A percentile compares a stretch with the other conserved stretches of the same genome.
Evolutionary conservation across 1,140 invertebrate species (phyloP).

Genomic region (Babylonia areolata): DNA sequence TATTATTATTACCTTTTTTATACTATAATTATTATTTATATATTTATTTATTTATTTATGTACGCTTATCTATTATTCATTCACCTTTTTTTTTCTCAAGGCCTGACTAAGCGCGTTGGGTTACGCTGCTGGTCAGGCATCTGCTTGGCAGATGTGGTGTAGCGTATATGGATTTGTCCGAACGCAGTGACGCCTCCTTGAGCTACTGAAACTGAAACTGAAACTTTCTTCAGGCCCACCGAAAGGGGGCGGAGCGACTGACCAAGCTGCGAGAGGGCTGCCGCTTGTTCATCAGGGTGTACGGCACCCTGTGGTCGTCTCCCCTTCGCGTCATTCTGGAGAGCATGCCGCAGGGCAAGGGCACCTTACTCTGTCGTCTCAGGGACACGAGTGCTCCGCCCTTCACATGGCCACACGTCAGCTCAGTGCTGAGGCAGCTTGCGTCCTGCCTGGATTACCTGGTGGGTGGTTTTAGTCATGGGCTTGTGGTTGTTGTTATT

Average conservation of each 20-base stretch:
- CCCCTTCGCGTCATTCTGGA: background rate
- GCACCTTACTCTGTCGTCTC: background rate
- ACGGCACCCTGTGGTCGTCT: background rate
- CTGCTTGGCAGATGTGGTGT: too few species aligned
- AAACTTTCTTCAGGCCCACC: background rate
- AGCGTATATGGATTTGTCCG: too few species aligned
- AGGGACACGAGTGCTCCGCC: background rate
- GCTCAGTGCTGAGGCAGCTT: background rate
- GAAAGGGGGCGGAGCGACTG: background rate
- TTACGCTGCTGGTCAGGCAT: too few species aligned
- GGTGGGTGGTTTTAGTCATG: background rate
- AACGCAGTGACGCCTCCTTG: too few species aligned
- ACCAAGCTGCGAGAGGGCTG: background rate
- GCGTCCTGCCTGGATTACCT: background rate
- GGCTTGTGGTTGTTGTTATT: too few species aligned
- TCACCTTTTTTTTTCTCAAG: too few species aligned
- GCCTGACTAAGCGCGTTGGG: too few species aligned
- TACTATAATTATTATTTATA: too few species aligned
- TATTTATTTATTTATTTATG: too few species aligned
- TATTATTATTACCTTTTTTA: too few species aligned
- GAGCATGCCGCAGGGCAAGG: slow-evolving; percentile 16
- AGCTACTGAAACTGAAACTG: too few species aligned
- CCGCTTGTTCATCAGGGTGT: background rate
- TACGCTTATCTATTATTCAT: too few species aligned
- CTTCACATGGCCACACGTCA: background rate